phyloP scores from a whole-genome alignment of 2,113 vertebrate species.

The Macroglossus sobrinus region DNA sequence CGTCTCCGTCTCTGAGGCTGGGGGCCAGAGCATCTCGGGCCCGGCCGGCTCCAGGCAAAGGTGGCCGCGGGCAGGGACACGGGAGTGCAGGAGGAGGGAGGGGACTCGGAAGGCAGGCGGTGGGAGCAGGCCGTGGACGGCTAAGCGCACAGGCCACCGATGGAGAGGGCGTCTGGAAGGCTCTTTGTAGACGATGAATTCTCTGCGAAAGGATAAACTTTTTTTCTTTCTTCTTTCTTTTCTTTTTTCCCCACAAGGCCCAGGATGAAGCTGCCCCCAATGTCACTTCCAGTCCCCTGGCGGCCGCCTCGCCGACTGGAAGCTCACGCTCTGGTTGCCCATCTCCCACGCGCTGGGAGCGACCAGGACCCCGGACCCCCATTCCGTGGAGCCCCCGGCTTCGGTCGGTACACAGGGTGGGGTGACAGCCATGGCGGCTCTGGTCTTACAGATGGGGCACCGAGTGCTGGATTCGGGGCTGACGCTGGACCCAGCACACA shows the following conservation, averaged over 20 bases:
- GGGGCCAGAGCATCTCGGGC: not conserved
- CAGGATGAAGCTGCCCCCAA: too few relatives aligned
- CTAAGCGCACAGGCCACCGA: rapidly evolving
- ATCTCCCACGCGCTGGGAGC: rapidly evolving
- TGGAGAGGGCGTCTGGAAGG: not conserved
- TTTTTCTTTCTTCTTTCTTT: too few relatives aligned
- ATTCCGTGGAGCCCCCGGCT: rapidly evolving
- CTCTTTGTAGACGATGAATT: rapidly evolving
- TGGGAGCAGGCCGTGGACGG: not conserved
- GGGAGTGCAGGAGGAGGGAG: rapidly evolving
- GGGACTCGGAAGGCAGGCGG: not conserved
- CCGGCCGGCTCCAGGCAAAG: rapidly evolving
- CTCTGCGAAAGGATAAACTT: not conserved
- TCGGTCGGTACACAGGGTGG: rapidly evolving
- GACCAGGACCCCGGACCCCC: not conserved
- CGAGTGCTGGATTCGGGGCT: not conserved
- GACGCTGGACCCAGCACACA: too few relatives aligned
- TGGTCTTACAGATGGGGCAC: not conserved
- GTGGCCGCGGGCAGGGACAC: not conserved
- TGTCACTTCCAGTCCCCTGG: rapidly evolving
- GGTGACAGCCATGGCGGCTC: rapidly evolving
- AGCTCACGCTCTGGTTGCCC: rapidly evolving
- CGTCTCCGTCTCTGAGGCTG: rapidly evolving
- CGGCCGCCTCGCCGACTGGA: rapidly evolving
- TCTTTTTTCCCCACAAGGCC: not conserved